A percentile compares a stretch with the other conserved stretches of the same genome.
phyloP scores from a whole-genome alignment of 2,113 vertebrate genomes.

The Corvus hawaiiensis region DNA sequence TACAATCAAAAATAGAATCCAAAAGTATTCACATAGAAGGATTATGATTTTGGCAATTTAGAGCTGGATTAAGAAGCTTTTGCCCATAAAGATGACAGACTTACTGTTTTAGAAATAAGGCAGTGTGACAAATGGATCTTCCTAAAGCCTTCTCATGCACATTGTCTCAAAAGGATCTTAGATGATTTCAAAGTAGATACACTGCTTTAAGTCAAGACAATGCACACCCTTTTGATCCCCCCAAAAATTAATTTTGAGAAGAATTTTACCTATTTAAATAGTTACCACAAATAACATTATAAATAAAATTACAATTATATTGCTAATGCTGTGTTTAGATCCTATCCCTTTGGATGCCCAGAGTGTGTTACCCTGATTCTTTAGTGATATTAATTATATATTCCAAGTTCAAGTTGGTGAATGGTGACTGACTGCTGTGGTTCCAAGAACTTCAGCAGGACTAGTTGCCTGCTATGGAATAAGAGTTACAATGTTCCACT shows the following conservation, averaged over 20 bases:
- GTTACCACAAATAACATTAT: not conserved
- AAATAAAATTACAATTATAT: not conserved
- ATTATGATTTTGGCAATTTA: not conserved
- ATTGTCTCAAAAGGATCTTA: not conserved
- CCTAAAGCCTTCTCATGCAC: fast-evolving
- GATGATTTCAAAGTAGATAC: not conserved
- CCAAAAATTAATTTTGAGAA: not conserved
- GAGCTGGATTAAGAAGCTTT: not conserved
- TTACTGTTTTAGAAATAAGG: not conserved
- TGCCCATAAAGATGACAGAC: not conserved
- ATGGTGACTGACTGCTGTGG: fast-evolving
- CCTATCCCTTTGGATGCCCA: not conserved
- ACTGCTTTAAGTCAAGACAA: not conserved
- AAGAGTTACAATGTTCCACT: not conserved
- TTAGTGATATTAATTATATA: not conserved
- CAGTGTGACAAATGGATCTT: not conserved
- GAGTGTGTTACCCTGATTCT: not conserved
- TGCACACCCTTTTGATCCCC: fast-evolving
- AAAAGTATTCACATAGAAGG: not conserved
- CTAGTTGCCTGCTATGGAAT: not conserved
- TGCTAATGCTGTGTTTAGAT: not conserved
- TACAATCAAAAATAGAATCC: not conserved
- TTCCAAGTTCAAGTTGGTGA: not conserved
- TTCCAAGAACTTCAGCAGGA: not conserved
- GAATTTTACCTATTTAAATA: not conserved